Base-by-base conservation (phyloP, 2,797 vertebrate genomes). In the Iguana delicatissima region DNA sequence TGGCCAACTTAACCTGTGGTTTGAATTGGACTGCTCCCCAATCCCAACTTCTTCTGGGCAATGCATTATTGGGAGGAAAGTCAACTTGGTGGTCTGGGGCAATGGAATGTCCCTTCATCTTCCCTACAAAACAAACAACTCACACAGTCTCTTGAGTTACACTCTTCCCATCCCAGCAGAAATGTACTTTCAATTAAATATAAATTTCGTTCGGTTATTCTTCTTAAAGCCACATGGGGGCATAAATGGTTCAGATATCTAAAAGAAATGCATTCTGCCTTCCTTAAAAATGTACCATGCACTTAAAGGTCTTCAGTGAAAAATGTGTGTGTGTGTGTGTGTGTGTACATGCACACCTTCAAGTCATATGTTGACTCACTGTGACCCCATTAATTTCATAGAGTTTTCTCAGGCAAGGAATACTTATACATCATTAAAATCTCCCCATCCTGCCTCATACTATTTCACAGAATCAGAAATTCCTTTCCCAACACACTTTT, bases 211-310 rank as follows among this genome's bases (percentile, higher is more conserved):
- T 6, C 77, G 35, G 50, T 2, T 90, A 0, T 95, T 95, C 94
- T 91, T 90, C 7, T 87, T 92, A 82, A 93, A 84, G 94, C 96
- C 97, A 96, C 96, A 91, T 96, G 97, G 90, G 97, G 97, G 97
- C 97, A 96, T 88, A 94, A 90, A 74, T 92, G 94, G 64, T 91
- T 92, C 89, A 89, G 24, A 76, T 94, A 95, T 89, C 18, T 7
- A 10, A 32, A 91, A 91, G 62, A 50, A 5, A 67, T 0, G 7
- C 20, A 55, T 1, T 26, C 13, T 3, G 2, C 8, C 32, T 62
- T 26, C 64, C 46, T 62, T 26, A 42, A 86, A 50, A 84, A 69
- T 74, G 18, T 26, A 76, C 52, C 9, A 67, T 26, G 14, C 50
- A 62, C 64, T 88, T 13, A 83, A 50, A 62, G 20, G 20, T 32